Conservation (phyloP, 1,140 invertebrate species). For the Drosophila tristis region DNA sequence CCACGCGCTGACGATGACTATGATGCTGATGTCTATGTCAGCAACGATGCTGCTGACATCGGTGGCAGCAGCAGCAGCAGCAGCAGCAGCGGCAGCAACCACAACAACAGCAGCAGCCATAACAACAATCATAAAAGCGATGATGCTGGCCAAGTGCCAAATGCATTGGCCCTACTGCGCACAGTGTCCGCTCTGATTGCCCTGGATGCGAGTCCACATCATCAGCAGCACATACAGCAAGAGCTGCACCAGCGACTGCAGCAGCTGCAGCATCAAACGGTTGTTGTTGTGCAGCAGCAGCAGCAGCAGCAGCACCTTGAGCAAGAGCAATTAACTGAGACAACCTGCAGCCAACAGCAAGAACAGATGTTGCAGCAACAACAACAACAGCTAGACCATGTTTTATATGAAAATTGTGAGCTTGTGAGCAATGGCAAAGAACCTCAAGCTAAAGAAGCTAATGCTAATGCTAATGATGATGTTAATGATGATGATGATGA, state of each 20-base stretch:
- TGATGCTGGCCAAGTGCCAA: constrained; percentile 54
- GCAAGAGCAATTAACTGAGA: constrained; percentile 71
- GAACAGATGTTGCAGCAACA: constrained; percentile 78
- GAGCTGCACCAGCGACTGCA: constrained; percentile 25
- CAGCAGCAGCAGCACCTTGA: constrained; percentile 54
- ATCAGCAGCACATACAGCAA: constrained; percentile 75
- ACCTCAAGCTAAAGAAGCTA: constrained; percentile 12
- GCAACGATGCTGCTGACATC: constrained; percentile 38
- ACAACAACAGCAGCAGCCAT: constrained; percentile 28
- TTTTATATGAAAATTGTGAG: constrained; percentile 66
- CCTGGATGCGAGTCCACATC: constrained; percentile 81
- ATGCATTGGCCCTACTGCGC: constrained; percentile 75
- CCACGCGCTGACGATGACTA: constrained; percentile 73
- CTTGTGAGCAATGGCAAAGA: background rate
- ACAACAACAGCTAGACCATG: constrained; percentile 60
- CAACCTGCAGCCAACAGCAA: constrained; percentile 83
- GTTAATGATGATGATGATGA: constrained; percentile 26
- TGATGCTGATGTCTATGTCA: constrained; percentile 79
- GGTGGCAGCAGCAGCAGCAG: constrained; percentile 14
- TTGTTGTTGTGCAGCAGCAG: constrained; percentile 53
- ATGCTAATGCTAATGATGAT: constrained; percentile 37
- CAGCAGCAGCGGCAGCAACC: constrained; percentile 29
- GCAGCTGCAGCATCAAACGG: constrained; percentile 64
- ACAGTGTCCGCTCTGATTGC: constrained; percentile 78
- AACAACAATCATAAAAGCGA: constrained; percentile 49